phyloP scores from a whole-genome alignment of 2,888 invertebrate species.

The Andrena fulva region DNA sequence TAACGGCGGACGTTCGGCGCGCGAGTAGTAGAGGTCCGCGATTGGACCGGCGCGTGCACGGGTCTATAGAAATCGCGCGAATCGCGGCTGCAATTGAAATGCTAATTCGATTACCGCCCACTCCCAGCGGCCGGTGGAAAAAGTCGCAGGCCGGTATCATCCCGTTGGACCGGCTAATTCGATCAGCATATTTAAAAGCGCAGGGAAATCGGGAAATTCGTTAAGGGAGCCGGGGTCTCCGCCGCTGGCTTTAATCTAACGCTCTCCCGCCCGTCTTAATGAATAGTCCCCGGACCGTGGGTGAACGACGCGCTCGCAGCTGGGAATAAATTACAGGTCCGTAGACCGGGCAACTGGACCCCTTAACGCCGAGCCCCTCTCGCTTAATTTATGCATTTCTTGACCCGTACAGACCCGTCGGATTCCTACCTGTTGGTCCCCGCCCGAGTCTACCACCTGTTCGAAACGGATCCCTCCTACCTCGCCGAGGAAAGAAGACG shows the following conservation, averaged over 20 bases:
- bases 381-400: constrained; percentile 74
- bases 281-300: constrained; percentile 54
- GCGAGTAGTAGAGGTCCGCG: neutral
- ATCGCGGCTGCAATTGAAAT: constrained; percentile 60
- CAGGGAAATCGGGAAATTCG: constrained; percentile 62
- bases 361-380: constrained; percentile 53
- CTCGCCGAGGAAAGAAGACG: constrained; percentile 5
- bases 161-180: constrained; percentile 56
- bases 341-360: constrained; percentile 51
- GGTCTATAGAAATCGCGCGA: constrained; percentile 8
- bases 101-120: constrained; percentile 60
- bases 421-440: constrained; percentile 74
- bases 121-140: constrained; percentile 24
- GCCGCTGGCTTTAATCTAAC: constrained; percentile 44
- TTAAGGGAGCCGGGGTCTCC: constrained; percentile 37
- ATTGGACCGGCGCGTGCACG: too few relatives aligned
- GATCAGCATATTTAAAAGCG: constrained; percentile 62
- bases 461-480: constrained; percentile 56
- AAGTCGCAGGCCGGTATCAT: constrained; percentile 52
- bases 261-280: constrained; percentile 60
- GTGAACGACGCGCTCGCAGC: constrained; percentile 49
- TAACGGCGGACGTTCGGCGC: constrained; percentile 47
- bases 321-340: constrained; percentile 67
- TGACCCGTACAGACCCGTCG: constrained; percentile 59
- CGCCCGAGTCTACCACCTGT: constrained; percentile 66